Base-by-base conservation (phyloP, 2,113 vertebrate genomes). In the Crotalus tigris region DNA sequence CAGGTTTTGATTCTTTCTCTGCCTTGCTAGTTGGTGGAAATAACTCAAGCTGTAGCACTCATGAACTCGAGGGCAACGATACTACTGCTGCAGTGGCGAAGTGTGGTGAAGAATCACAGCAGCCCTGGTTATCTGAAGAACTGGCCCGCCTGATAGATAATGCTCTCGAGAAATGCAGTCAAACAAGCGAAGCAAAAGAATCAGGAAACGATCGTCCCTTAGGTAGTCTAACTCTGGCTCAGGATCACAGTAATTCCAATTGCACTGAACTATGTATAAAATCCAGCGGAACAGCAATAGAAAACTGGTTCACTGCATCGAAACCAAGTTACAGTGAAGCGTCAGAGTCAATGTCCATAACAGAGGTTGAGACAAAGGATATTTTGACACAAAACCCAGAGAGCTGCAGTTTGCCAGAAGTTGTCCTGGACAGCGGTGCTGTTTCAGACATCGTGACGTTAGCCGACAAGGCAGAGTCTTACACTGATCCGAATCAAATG, bases 131-230 rank as follows among this genome's bases (percentile, higher is more conserved):
- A 93, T 93, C 96, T 93, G 98, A 98, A 93, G 98, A 99, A 90
- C 94, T 98, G 93, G 98, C 99, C 96, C 95, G 97, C 39, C 97
- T 99, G 55, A 95, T 98, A 93, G 98, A 98, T 94, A 97, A 97
- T 93, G 98, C 98, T 94, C 97, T 98, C 91, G 97, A 98, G 93
- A 97, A 90, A 69, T 95, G 89, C 92, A 92, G 57, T 75, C 93
- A 90, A n/a, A 90, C 88, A 55, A 92, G 90, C 26, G 91, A 95
- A 93, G 93, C 96, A 58, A 94, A 95, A 85, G 49, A 95, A 95
- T 95, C 95, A 96, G 87, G 93, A 95, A 93, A 94, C 94, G 94
- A 96, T 92, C 95, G 96, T 93, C 94, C 57, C 21, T 39, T 81
- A n/a, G 3, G 13, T 24, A 91, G 93, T 17, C 58, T 93, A 53